A percentile compares a stretch with the other conserved stretches of the same genome.
These are phyloP conservation scores for Urocitellus parryii DNA, from an alignment of 2,113 vertebrate species.

Conservation along the genomic window DNA sequence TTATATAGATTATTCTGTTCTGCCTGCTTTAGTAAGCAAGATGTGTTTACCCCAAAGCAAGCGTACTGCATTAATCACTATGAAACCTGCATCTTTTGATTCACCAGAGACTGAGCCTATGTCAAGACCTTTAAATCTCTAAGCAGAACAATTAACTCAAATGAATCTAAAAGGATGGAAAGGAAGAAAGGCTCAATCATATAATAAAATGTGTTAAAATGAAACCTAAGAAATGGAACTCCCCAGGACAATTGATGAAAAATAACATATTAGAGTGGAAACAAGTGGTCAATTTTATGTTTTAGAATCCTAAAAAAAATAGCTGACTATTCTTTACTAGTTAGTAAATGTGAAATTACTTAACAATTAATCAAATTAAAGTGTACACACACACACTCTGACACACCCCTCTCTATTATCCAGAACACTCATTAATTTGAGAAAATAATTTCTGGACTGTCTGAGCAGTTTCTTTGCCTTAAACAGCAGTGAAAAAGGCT, in stretches of 20 bases:
- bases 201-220: slow-evolving; percentile 14
- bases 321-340: slow-evolving; percentile 1
- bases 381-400: background rate
- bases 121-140: slow-evolving; percentile 10
- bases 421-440: slow-evolving; percentile 49
- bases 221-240: slow-evolving; percentile 34
- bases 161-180: slow-evolving; percentile 29
- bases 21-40: slow-evolving; percentile 57
- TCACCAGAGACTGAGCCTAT: slow-evolving; percentile 25
- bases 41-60: slow-evolving; percentile 52
- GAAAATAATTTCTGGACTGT: slow-evolving; percentile 33
- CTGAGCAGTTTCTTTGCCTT: background rate
- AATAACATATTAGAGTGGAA: background rate
- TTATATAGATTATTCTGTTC: slow-evolving; percentile 39
- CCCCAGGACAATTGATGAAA: slow-evolving; percentile 8
- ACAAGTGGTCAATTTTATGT: background rate
- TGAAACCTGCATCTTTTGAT: background rate
- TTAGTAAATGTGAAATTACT: slow-evolving; percentile 50
- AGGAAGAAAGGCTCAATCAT: background rate
- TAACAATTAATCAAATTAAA: slow-evolving; percentile 55
- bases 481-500: slow-evolving; percentile 42
- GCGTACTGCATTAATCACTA: slow-evolving; percentile 57
- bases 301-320: slow-evolving; percentile 58
- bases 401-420: background rate
- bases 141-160: slow-evolving; percentile 50